These are phyloP conservation scores for Hypanus sabinus DNA, from an alignment of 2,113 vertebrate species.

Conservation along the genomic window DNA sequence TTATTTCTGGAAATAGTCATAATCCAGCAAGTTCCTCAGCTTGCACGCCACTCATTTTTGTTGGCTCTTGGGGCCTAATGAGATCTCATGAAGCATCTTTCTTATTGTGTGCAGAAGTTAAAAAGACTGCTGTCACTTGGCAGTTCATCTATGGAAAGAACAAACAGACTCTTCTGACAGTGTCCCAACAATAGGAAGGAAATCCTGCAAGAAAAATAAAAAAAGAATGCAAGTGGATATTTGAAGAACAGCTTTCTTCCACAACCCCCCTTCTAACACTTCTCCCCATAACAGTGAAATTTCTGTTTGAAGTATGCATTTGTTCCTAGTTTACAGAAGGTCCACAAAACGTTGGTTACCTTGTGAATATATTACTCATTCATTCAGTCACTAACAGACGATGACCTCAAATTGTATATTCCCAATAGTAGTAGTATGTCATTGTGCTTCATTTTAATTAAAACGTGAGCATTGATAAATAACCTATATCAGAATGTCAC, in stretches of 20 bases:
- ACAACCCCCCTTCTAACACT: too few relatives aligned
- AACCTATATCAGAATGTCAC: conserved; percentile 1
- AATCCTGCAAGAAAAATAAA: background rate
- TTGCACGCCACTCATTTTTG: too few relatives aligned
- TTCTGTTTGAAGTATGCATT: too few relatives aligned
- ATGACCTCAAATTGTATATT: conserved; percentile 10
- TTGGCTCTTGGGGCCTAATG: background rate
- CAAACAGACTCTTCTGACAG: background rate
- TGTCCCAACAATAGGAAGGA: background rate
- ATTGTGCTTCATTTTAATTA: background rate
- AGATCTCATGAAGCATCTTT: too few relatives aligned
- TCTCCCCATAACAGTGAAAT: too few relatives aligned
- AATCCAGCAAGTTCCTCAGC: background rate
- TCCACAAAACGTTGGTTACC: background rate
- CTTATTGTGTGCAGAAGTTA: background rate
- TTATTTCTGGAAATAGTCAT: background rate
- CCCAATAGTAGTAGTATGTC: background rate
- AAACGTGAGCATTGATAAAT: background rate
- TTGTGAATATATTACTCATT: background rate
- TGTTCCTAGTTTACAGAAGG: background rate
- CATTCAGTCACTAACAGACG: background rate
- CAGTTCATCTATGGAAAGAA: background rate
- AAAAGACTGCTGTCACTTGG: background rate
- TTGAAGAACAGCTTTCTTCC: background rate
- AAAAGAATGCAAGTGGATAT: background rate